Base-by-base conservation (phyloP, 2,888 invertebrate genomes). In the Fabriciana adippe region DNA sequence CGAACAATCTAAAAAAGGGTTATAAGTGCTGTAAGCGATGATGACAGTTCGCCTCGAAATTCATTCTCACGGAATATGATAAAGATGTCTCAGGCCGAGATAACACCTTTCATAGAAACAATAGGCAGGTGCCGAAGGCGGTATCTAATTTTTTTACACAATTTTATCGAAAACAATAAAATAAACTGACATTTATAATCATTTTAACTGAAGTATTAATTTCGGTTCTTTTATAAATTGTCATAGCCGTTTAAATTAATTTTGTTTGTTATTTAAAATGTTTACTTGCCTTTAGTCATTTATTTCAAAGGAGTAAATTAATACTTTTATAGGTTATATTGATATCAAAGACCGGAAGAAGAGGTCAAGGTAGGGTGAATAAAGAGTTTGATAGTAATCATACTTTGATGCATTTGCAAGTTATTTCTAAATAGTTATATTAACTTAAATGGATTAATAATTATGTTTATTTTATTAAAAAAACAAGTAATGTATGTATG, bases 1-100 rank as follows among this genome's bases (percentile, higher is more conserved):
- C 76, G 79, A 77, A 79, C 78, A 81, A 88, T 88, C 87, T 84
- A 77, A 85, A 80, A 79, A 85, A 81, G 78, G 84, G 82, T 79
- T 85, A 81, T 80, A 81, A 79, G 79, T 83, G 83, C 82, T 83
- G 79, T 81, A 83, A 83, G 78, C 79, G 83, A 85, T 85, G 86
- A 81, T 83, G 89, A 84, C 85, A 85, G 83, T 78, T 77, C 76
- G 74, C 75, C 75, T 81, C 79, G 79, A 81, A 81, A 84, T 76
- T 81, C 86, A 82, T 85, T 87, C 88, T 87, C 85, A 87, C 86
- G 84, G 85, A 78, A 81, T 77, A 77, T 77, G 83, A 85, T 84
- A 82, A 83, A 81, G 76, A 74, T 72, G 74, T 72, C 74, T 69
- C 66, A 66, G 66, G 66, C 63, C 64, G 67, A 73, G 78, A 76